Evolutionary conservation across 1,140 invertebrate species (phyloP).

Genomic region (Liolophura sinensis): DNA sequence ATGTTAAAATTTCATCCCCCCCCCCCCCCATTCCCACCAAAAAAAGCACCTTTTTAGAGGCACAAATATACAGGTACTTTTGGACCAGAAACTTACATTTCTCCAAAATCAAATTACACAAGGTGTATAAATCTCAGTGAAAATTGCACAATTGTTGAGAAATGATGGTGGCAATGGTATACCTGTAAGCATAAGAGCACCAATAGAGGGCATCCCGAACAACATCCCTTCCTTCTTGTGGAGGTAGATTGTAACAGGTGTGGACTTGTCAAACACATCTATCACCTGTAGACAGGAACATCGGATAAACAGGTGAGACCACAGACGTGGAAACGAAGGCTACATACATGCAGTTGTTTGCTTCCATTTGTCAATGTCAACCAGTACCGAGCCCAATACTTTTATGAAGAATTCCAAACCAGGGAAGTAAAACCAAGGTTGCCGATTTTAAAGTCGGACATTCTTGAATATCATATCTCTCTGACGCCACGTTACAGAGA

Average conservation of each 20-base stretch:
- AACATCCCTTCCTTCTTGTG: slow-evolving; percentile 5
- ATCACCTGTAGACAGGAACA: neutral
- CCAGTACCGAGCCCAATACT: too few species aligned
- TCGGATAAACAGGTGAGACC: neutral
- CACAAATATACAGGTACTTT: too few species aligned
- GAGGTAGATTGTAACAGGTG: neutral
- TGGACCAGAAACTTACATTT: too few species aligned
- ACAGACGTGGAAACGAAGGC: neutral
- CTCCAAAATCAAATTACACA: too few species aligned
- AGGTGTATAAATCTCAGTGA: too few species aligned
- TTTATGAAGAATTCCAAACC: neutral
- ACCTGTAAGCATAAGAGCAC: slow-evolving; percentile 22
- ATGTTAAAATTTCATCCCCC: neutral
- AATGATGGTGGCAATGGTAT: too few species aligned
- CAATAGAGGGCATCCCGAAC: slow-evolving; percentile 22
- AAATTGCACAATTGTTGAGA: too few species aligned
- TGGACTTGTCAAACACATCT: neutral
- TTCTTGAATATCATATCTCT: neutral
- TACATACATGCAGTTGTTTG: neutral
- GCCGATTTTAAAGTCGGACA: neutral
- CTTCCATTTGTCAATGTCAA: too few species aligned
- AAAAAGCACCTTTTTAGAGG: neutral
- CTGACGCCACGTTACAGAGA: neutral
- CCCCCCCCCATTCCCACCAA: neutral
- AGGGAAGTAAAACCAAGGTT: slow-evolving; percentile 1